These are phyloP conservation scores for Hypsibius dujardini DNA, from an alignment of 1,140 invertebrate genomes.

Conservation along the genomic window DNA sequence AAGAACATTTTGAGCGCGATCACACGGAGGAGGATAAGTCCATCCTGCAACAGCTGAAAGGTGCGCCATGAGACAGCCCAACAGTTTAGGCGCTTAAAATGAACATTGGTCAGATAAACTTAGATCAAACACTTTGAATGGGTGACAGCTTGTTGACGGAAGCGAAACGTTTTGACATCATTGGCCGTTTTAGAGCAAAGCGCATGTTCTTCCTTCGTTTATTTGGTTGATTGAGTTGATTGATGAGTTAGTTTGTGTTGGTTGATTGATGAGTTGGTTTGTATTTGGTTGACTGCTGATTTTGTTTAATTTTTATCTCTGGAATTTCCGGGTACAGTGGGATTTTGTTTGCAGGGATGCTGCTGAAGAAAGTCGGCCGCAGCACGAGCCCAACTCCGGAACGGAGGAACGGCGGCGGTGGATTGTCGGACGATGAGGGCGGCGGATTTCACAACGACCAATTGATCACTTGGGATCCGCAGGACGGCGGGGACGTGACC, in stretches of 20 bases:
- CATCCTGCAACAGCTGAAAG: constrained; percentile 72
- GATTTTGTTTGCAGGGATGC: neutral
- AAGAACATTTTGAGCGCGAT: constrained; percentile 65
- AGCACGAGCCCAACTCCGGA: no score
- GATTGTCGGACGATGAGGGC: neutral
- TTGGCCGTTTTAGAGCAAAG: no score
- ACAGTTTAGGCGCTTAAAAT: no score
- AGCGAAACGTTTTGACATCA: no score
- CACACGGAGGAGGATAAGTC: constrained; percentile 65
- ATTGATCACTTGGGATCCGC: neutral
- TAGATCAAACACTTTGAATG: no score
- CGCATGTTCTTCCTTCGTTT: neutral
- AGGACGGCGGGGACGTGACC: constrained; percentile 38
- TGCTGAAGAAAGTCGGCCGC: neutral
- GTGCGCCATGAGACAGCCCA: constrained; percentile 30
- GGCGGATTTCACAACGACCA: neutral
- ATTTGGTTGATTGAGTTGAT: constrained; percentile 4
- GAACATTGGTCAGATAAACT: no score
- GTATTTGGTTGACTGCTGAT: no score
- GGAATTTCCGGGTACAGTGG: no score
- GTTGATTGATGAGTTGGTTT: neutral
- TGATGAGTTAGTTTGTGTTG: no score
- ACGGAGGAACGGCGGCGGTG: no score
- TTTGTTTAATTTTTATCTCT: no score
- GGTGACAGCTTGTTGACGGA: no score